These are phyloP conservation scores for Shinisaurus crocodilurus DNA, from an alignment of 2,113 vertebrate species.

Conservation along the genomic window DNA sequence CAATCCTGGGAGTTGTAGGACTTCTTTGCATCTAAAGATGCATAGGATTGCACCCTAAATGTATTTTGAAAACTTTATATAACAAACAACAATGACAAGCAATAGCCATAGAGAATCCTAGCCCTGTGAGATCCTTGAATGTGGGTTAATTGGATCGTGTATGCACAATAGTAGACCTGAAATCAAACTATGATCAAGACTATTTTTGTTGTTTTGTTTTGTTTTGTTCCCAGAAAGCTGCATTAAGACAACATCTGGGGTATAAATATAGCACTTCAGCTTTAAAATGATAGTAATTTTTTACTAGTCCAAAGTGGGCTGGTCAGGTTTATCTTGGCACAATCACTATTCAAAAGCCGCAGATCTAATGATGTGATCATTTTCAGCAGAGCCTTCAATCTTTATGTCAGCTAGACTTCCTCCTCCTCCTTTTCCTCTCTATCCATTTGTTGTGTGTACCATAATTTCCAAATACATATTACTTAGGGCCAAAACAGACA, in stretches of 20 bases:
- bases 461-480: conserved; percentile 4
- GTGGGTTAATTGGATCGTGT: neutral
- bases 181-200: conserved; percentile 24
- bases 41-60: neutral
- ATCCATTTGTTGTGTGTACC: neutral
- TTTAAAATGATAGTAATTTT: conserved; percentile 36
- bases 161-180: neutral
- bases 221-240: conserved; percentile 17
- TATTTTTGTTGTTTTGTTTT: neutral
- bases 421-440: neutral
- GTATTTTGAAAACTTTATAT: neutral
- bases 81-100: neutral
- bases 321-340: neutral
- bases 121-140: neutral
- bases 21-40: no score
- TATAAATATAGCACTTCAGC: conserved; percentile 24
- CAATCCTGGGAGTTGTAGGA: no score
- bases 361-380: neutral
- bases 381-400: neutral
- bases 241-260: conserved; percentile 17
- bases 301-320: neutral
- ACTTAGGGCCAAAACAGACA: neutral
- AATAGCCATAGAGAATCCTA: neutral
- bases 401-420: conserved; percentile 1
- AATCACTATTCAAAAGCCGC: neutral